Base-by-base conservation (phyloP, 2,113 vertebrate genomes). In the Scortum barcoo region DNA sequence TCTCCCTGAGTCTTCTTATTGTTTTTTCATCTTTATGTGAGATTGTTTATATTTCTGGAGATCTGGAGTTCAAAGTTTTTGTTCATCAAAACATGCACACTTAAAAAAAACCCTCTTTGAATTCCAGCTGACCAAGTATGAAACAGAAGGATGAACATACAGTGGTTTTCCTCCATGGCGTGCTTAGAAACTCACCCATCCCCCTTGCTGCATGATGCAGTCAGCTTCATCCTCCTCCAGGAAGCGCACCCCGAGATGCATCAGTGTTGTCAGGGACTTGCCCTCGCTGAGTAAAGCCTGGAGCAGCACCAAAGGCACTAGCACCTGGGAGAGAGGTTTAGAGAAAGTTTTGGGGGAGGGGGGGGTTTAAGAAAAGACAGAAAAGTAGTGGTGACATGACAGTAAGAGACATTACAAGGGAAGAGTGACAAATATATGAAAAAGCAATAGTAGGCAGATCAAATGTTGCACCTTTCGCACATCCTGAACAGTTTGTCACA, bases 231-330 rank as follows among this genome's bases (percentile, higher is more conserved):
- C 90, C 70, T 99, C 98, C 86, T 99, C 96, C 36, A 99, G 90
- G 54, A 96, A 97, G 0, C 88, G 96, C 72, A 97, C 94, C 1
- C 97, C 98, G 0, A 97, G 92, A 65, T 96, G 91, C 38, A 97
- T 62, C 71, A 99, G 93, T 0, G 92, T 74, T 0, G 90, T 78
- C 86, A 98, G 75, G 0, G 95, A 88, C 7, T 95, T 94, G 72
- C 96, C 95, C 69, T 96, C 95, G 53, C 90, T 81, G 76, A 97
- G 96, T 79, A 98, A 93, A 2, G 95, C 94, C 61, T 95, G 97
- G 46, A 99, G 95, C 90, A 99, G 93, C 91, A 98, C 88, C 83
- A 99, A 91, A 36, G 98, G 96, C 56, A 98, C 96, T 76, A 99
- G 91, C 66, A 99, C 96, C 98, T 99, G 71, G 17, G 51, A 22